Base-by-base conservation (phyloP, 2,113 vertebrate species). In the Syrrhaptes paradoxus region DNA sequence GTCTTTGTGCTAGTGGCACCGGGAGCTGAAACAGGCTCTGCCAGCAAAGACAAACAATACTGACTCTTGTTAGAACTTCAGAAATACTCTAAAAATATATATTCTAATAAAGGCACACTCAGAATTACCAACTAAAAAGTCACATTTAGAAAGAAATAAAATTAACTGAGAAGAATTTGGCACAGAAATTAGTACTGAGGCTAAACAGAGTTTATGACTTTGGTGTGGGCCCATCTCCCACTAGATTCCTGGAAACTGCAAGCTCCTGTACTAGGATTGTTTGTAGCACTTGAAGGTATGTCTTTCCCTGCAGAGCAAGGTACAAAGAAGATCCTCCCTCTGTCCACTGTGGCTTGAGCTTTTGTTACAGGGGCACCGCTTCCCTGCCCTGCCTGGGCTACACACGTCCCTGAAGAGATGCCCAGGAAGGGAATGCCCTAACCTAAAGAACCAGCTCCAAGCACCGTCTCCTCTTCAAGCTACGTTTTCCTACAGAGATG, bases 281-380 rank as follows among this genome's bases (percentile, higher is more conserved):
- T 25, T 17, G 32, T 1, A 34, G 54, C 0, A 1, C 43, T 59
- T 4, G 4, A 19, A 59, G 43, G 21, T 29, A 11, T 0, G 7
- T 36, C 57, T 13, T 48, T 63, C 51, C 63, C 59, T 38, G 38
- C 31, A 34, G 49, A 20, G 49, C 8, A 13, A 55, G 31, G 18
- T 17, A 36, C 48, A 7, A 49, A 57, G 22, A 57, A 61, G 9
- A 65, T 34, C 28, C 4, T 14, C 4, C 2, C 36, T 32, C 49
- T 74, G 32, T 28, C 67, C 26, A 3, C 31, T 4, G 26, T 7
- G 36, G 34, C 52, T 38, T 16, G 10, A 81, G 41, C 8, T 89
- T 76, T 16, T n/a, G 38, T 13, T 26, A 31, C 8, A 26, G 68
- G 16, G 48, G 54, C 31, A 11, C 6, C 0, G 0, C 17, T 71